Base-by-base conservation (phyloP, 1,140 invertebrate species). In the Calephelis virginiensis region DNA sequence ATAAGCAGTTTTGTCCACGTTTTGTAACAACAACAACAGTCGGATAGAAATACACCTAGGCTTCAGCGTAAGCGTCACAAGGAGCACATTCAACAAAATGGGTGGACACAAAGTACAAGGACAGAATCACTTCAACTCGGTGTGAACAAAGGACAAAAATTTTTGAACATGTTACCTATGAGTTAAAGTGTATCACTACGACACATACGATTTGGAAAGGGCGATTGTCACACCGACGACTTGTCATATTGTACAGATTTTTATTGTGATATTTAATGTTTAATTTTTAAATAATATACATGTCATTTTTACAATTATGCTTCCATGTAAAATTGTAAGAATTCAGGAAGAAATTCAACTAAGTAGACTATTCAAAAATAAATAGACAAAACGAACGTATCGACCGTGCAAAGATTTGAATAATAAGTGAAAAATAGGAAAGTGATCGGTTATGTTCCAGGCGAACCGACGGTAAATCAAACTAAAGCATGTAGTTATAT, bases 191-290 rank as follows among this genome's bases (percentile, higher is more conserved):
- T 63, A 67, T 64, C 68, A 76, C 75, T 78, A 74, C 40, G 63
- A 73, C 75, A 71, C 80, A 79, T 82, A 86, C 83, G 82, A 75
- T 85, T 90, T 90, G 82, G 84, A 68, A 80, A 75, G 85, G 87
- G 85, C 87, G 83, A 85, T 87, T 83, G 85, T 89, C 80, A 89
- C 85, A 83, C 78, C 76, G 83, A 85, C 83, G 85, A 86, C 79
- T 61, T 61, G 60, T 71, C 61, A 64, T 62, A 46, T 64, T 47
- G 47, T 64, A 43, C 8, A 40, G n/a, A 45, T 38, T 40, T 28
- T 28, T 50, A 53, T 12, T 50, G 38, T 40, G 12, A 13, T 64
- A 64, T 53, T 37, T 47, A 47, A 28, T 12, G 40, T 14, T 64
- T 38, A 38, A 10, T 11, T 45, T 45, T 9, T 46, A 28, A 28